Conservation (phyloP, 2,888 invertebrate genomes). For the Tachystola acroxantha region DNA sequence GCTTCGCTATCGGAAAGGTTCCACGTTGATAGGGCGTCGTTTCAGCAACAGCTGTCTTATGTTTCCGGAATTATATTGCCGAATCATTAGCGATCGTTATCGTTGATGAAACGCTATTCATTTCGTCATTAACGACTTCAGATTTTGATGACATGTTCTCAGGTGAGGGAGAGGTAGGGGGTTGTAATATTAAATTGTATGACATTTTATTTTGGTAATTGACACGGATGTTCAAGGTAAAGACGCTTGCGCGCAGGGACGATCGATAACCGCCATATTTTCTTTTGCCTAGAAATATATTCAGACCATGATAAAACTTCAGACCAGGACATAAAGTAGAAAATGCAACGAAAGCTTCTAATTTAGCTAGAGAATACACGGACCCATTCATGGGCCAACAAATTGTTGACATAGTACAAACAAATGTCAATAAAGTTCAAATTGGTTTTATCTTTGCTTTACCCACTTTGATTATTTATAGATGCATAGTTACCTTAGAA, state of each 20-base stretch:
- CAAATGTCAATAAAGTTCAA: slow-evolving; percentile 32
- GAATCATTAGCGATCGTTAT: slow-evolving; percentile 3
- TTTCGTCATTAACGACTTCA: background rate
- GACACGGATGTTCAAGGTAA: slow-evolving; percentile 14
- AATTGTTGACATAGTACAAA: slow-evolving; percentile 29
- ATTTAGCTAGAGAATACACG: slow-evolving; percentile 11
- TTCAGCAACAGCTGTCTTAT: slow-evolving; percentile 29
- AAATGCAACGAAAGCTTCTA: slow-evolving; percentile 14
- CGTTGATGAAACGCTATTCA: background rate
- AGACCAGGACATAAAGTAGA: slow-evolving; percentile 17
- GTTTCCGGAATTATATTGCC: slow-evolving; percentile 10
- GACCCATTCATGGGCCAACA: slow-evolving; percentile 35
- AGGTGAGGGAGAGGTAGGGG: background rate
- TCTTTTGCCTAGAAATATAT: background rate
- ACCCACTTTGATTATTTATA: too few relatives aligned
- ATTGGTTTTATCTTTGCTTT: slow-evolving; percentile 11
- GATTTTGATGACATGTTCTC: background rate
- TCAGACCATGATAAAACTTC: slow-evolving; percentile 11
- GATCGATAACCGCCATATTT: slow-evolving; percentile 47
- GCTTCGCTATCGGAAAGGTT: slow-evolving; percentile 31
- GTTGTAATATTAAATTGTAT: background rate
- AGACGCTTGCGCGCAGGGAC: slow-evolving; percentile 63
- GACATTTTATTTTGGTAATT: slow-evolving; percentile 16
- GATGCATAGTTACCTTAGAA: background rate
- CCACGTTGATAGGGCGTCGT: slow-evolving; percentile 23